Conservation (phyloP, 2,113 vertebrate species). For the Melozone crissalis region DNA sequence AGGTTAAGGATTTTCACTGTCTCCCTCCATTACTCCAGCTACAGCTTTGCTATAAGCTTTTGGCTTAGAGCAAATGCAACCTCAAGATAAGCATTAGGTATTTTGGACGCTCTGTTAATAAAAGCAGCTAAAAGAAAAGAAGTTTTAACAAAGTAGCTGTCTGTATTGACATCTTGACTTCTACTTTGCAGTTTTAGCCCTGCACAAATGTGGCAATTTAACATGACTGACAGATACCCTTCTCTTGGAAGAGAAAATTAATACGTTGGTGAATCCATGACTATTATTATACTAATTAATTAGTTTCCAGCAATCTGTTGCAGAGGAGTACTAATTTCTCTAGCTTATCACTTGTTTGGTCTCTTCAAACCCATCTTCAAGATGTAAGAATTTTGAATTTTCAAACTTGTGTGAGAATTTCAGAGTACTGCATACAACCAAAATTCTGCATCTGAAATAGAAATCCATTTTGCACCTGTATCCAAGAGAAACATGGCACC, state of each 20-base stretch:
- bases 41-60: not conserved
- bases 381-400: not conserved
- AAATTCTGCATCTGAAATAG: not conserved
- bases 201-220: not conserved
- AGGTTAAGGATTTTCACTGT: not conserved
- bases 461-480: not conserved
- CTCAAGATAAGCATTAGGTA: not conserved
- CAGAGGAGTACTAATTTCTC: not conserved
- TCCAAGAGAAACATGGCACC: not conserved
- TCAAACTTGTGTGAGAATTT: not conserved
- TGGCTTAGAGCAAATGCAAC: not conserved
- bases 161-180: not conserved
- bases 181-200: not conserved
- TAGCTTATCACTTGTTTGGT: not conserved
- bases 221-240: fast-evolving
- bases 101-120: not conserved
- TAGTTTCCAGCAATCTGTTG: not conserved
- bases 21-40: not conserved
- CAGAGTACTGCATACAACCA: not conserved
- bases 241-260: not conserved
- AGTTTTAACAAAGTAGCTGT: not conserved
- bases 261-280: not conserved
- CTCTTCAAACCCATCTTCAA: not conserved
- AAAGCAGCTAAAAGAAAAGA: not conserved
- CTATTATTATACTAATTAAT: not conserved